Conservation (phyloP, 2,797 vertebrate species). For the Myotis pilosus region DNA sequence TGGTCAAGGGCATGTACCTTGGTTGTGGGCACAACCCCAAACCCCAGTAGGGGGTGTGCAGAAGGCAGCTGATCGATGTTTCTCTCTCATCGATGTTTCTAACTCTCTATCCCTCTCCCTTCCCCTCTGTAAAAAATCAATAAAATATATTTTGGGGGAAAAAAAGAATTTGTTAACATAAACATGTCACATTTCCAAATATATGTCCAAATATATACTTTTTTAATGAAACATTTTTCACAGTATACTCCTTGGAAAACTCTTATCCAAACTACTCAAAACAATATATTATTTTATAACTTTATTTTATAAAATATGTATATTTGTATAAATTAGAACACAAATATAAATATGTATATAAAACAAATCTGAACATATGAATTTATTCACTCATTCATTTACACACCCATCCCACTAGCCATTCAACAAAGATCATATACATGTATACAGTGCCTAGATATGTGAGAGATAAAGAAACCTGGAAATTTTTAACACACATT, state of each 20-base stretch:
- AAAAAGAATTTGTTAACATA: neutral
- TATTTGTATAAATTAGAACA: neutral
- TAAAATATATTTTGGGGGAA: no score
- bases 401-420: neutral
- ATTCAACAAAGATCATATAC: neutral
- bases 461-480: neutral
- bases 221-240: neutral
- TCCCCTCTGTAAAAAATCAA: no score
- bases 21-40: no score
- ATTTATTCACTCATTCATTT: neutral
- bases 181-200: conserved; percentile 37
- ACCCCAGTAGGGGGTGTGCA: no score
- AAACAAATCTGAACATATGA: neutral
- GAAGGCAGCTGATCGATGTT: no score
- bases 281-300: neutral
- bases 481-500: conserved; percentile 19
- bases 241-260: neutral
- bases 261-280: neutral
- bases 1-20: no score
- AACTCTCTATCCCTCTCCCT: no score
- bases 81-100: no score
- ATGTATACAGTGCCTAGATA: neutral
- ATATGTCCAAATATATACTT: no score
- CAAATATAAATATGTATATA: neutral
- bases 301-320: neutral